Base-by-base conservation (phyloP, 2,888 invertebrate species). In the Coleophora deauratella region DNA sequence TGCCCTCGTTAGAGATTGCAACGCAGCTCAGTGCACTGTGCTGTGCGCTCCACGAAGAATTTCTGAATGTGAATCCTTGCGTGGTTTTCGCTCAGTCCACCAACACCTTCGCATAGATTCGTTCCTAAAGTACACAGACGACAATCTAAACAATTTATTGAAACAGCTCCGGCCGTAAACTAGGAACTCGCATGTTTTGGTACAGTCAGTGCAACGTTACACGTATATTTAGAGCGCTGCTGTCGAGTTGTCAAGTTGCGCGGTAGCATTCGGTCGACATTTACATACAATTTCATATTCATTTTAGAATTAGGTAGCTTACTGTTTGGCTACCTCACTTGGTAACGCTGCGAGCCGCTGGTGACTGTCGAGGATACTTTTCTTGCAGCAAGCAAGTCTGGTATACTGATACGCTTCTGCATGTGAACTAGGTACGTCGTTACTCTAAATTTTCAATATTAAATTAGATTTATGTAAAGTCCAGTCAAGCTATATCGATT, bases 271-370 rank as follows among this genome's bases (percentile, higher is more conserved):
- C 71, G 72, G 71, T 53, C 61, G 62, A 69, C 65, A 81, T 80
- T 80, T 70, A 70, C 76, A 79, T 81, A 78, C 65, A 70, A 79
- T 78, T 80, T 79, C 75, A 80, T 78, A 79, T 80, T 80, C 79
- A 81, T 79, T 75, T 72, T 66, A 69, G 73, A 75, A 79, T 79
- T 77, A 75, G 76, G 70, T 72, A 59, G 62, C 53, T 54, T 60
- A 51, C 49, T 62, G 53, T 50, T 50, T 36, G 41, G 32, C 36
- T 33, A 37, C 59, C 54, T 61, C 59, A 62, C 6, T 3, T 21
- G 21, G 21, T 4, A 21, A 21, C 21, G 21, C 21, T 6, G 21
- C 3, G 21, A 21, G 21, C 21, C 21, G 21, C 21, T 21, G 21
- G 21, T 21, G n/a, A n/a, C 21, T 21, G 3, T 3, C 21, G 21